A percentile compares a stretch with the other conserved stretches of the same genome.
These are phyloP conservation scores for Xylota sylvarum DNA, from an alignment of 2,888 invertebrate genomes.

Conservation along the genomic window DNA sequence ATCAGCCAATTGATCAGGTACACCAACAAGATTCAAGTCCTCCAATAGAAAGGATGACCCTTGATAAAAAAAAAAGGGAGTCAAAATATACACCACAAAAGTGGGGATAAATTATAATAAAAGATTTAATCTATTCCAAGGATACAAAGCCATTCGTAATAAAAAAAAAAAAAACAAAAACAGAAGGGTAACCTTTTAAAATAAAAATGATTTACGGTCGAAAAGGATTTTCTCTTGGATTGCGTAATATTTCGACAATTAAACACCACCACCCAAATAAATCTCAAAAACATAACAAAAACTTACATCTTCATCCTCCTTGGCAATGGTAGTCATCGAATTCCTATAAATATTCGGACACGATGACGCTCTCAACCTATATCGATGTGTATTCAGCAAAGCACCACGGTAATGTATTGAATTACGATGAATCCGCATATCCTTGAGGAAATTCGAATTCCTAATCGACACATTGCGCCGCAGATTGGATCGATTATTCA, in stretches of 20 bases:
- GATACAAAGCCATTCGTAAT: background rate
- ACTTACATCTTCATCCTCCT: slow-evolving; percentile 90
- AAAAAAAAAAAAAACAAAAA: background rate
- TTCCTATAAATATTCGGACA: slow-evolving; percentile 96
- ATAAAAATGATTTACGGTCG: background rate
- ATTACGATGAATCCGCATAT: slow-evolving; percentile 90
- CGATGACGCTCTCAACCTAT: slow-evolving; percentile 93
- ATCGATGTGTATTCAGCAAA: slow-evolving; percentile 92
- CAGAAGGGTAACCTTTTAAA: background rate
- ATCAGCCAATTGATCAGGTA: background rate
- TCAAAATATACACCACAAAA: background rate
- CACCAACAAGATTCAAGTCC: background rate
- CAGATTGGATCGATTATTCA: slow-evolving; percentile 82
- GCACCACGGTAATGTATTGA: slow-evolving; percentile 95
- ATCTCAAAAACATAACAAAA: background rate
- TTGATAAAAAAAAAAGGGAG: background rate
- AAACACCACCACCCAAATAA: background rate
- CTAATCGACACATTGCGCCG: slow-evolving; percentile 83
- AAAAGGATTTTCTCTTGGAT: no score
- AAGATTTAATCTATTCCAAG: background rate
- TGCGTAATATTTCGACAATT: background rate
- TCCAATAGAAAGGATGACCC: background rate
- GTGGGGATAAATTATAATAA: background rate
- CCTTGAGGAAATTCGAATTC: slow-evolving; percentile 89
- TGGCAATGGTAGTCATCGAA: slow-evolving; percentile 94